A percentile compares a stretch with the other conserved stretches of the same genome.
Evolutionary conservation across 2,113 vertebrate species (phyloP).

Genomic region (Microtus ochrogaster): DNA sequence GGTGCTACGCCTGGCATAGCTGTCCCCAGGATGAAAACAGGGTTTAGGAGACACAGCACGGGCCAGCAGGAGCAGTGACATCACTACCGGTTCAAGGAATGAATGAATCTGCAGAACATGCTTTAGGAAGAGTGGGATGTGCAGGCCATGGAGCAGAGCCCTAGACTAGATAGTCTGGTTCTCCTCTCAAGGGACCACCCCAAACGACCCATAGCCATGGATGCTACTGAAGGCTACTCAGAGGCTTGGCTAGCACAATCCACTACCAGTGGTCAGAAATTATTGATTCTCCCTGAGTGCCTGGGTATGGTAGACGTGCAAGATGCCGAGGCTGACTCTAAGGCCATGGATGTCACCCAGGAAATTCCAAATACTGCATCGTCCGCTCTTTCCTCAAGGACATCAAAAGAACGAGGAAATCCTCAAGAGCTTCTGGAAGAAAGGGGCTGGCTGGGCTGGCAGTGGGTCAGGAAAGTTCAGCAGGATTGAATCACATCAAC

Average conservation of each 20-base stretch:
- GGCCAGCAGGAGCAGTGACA: background rate
- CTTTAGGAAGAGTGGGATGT: rapidly evolving
- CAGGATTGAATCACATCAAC: background rate
- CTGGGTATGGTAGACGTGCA: background rate
- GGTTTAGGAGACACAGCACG: background rate
- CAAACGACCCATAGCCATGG: background rate
- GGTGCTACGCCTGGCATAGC: background rate
- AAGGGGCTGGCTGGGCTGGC: background rate
- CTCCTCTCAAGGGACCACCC: background rate
- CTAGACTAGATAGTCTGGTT: rapidly evolving
- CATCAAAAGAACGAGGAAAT: background rate
- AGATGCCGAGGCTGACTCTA: background rate
- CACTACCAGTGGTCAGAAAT: background rate
- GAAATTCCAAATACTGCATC: background rate
- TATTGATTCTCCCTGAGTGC: background rate
- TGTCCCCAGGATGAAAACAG: background rate
- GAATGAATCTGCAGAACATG: rapidly evolving
- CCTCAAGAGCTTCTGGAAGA: background rate
- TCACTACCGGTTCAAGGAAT: background rate
- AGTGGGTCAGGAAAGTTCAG: background rate
- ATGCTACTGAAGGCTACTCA: background rate
- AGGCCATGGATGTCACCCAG: too few relatives aligned
- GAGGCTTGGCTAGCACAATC: background rate
- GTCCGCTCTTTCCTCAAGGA: background rate
- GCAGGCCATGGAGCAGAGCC: background rate